phyloP scores from a whole-genome alignment of 2,797 vertebrate genomes.

The Myotis myotis region DNA sequence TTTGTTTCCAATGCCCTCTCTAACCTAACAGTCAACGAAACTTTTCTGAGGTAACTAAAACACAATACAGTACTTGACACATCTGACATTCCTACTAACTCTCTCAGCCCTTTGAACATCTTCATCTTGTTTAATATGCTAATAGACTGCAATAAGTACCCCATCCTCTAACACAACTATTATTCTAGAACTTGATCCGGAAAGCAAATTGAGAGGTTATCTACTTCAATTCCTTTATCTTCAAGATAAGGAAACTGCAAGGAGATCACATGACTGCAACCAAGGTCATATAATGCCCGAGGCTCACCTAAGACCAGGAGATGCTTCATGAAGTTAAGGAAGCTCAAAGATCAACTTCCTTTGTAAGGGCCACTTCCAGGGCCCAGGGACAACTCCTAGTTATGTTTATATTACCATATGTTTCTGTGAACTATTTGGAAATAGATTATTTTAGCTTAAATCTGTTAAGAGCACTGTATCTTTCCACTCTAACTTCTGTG shows the following conservation, averaged over 20 bases:
- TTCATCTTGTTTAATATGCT: not conserved
- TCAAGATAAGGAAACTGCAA: not conserved
- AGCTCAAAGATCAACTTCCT: not conserved
- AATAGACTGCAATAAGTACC: not conserved
- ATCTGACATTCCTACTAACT: not conserved
- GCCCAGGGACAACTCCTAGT: not conserved
- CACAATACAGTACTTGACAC: not conserved
- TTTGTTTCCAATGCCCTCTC: not conserved
- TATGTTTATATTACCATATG: not conserved
- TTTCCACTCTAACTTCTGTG: not conserved
- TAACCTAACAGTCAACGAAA: not conserved
- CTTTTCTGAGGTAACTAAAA: not conserved
- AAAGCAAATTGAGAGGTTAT: not conserved
- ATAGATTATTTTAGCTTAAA: not conserved
- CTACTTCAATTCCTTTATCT: not conserved
- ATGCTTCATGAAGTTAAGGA: not conserved
- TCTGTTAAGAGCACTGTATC: not conserved
- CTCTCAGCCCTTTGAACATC: not conserved
- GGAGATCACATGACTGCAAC: not conserved
- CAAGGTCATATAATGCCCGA: not conserved
- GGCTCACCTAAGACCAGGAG: not conserved
- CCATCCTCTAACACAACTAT: not conserved
- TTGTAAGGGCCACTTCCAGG: not conserved
- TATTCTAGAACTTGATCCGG: not conserved
- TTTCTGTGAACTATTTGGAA: not conserved